Base-by-base conservation (phyloP, 53 echinoderm and acorn worm genomes). In the Crossaster papposus region DNA sequence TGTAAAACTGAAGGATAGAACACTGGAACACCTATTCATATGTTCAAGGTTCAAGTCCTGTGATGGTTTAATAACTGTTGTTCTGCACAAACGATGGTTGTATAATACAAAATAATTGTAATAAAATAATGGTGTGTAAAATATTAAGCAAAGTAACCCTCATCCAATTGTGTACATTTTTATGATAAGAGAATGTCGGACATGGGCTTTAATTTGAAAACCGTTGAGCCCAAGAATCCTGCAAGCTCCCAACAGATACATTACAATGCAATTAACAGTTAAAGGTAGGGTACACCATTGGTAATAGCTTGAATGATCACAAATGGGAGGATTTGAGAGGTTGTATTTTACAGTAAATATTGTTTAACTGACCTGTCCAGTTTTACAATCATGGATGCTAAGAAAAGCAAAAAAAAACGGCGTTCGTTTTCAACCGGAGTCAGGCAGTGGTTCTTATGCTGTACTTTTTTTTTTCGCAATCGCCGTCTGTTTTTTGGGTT, bases 121-220 rank as follows among this genome's bases (percentile, higher is more conserved):
- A 44, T 44, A 64, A 7, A 58, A n/a, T 30, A 22, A 34, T 33
- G 81, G 81, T 81, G 81, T 81, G 30, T 81, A 81, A 79, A 29
- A 79, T 79, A 79, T 52, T 79, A 70, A 35, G 18, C 74, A 55
- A 81, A 81, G n/a, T 30, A 29, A 79, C 22, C 81, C 29, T 55
- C 81, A 68, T 26, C 20, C 32, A 14, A 34, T 63, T 58, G 34
- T 81, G 63, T 81, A 34, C 55, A 81, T 62, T 51, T 51, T 68
- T 10, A 26, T 68, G n/a, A 12, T 28, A n/a, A 28, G 4, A 11
- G 62, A 62, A 62, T 11, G 12, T 6, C 23, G 0, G 68, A 68
- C 24, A 28, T 68, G 24, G 68, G 28, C n/a, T 68, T 28, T 4
- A 68, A 9, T 68, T 26, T 68, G 28, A 68, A 24, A 68, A 28